Evolutionary conservation across 2,113 vertebrate genomes (phyloP), one percentile per base, ranked within the genome.

Genomic region (Marcusenius ussheri): DNA sequence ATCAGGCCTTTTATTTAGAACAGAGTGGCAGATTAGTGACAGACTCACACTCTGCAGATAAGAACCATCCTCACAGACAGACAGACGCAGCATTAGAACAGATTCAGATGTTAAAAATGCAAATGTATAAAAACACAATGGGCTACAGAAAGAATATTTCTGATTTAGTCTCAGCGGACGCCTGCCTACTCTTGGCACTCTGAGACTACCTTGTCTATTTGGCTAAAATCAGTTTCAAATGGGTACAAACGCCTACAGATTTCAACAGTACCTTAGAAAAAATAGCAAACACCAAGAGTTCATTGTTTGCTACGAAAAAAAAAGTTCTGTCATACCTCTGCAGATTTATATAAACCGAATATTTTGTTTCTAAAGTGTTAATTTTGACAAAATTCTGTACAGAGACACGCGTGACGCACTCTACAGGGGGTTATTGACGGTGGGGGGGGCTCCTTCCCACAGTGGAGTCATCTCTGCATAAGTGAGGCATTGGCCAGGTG

Each of bases 11-110:
- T 96, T 96, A 96, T 96, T 96, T 95, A 94, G 95, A 96, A 96
- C 96, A 96, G 95, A 96, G 95, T 95, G 96, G 95, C 95, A 96
- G 94, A 96, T 96, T 96, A 96, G 96, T 96, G 96, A 96, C 95
- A 96, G 95, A 95, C 93, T 62, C 95, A 92, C 92, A 93, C 92
- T 86, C 91, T 90, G 94, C 94, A 94, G 94, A 92, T 94, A 94
- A 89, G 92, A 77, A 89, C 13, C 93, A 94, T 94, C 95, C 94
- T 93, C 93, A 93, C 95, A 94, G 94, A 92, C 95, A 94, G 94
- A 92, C 94, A 94, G 95, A 94, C 94, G 93, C 94, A 95, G 95
- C 94, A 96, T 93, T 90, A 91, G 88, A 95, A 93, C 95, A 91
- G 95, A 95, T 94, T 95, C 94, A 96, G 94, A 93, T 94, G 95